Percentiles rank a stretch among this genome's conserved stretches.
Evolutionary conservation across 2,113 vertebrate genomes (phyloP).

Genomic region (Calyptommatus sinebrachiatus): DNA sequence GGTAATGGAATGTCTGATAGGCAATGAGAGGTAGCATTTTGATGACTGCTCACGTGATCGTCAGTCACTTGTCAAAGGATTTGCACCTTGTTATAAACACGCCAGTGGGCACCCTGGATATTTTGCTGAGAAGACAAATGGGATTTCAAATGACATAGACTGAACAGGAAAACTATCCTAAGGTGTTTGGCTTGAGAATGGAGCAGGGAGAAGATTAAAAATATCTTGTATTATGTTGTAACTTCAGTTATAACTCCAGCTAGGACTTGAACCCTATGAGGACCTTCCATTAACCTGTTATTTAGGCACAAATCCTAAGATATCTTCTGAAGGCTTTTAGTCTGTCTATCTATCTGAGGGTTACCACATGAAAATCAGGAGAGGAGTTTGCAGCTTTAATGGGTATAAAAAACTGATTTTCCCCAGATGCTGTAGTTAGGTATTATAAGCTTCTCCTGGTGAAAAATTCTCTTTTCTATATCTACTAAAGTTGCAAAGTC

Average conservation of each 20-base stretch:
- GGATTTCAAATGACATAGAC: not conserved
- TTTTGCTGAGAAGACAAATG: slow-evolving; percentile 19
- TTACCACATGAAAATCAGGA: no score
- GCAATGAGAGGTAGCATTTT: slow-evolving; percentile 18
- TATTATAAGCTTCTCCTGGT: no score
- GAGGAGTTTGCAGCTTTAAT: no score
- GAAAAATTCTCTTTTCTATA: no score
- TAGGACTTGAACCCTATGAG: not conserved
- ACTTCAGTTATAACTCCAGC: not conserved
- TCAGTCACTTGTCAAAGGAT: slow-evolving; percentile 8
- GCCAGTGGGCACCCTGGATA: not conserved
- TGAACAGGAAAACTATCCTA: not conserved
- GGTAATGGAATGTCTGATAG: slow-evolving; percentile 12
- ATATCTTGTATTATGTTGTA: not conserved
- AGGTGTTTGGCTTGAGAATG: not conserved
- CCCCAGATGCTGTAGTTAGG: no score
- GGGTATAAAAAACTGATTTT: no score
- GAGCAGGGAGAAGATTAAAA: not conserved
- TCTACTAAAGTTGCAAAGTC: no score
- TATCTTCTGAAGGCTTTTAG: slow-evolving; percentile 17
- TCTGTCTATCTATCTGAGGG: no score
- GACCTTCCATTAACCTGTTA: slow-evolving; percentile 27
- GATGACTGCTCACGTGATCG: not conserved
- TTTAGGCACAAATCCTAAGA: slow-evolving; percentile 14
- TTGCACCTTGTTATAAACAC: not conserved